Conservation (phyloP, 1,140 invertebrate genomes). For the Panagrolaimus sp. region DNA sequence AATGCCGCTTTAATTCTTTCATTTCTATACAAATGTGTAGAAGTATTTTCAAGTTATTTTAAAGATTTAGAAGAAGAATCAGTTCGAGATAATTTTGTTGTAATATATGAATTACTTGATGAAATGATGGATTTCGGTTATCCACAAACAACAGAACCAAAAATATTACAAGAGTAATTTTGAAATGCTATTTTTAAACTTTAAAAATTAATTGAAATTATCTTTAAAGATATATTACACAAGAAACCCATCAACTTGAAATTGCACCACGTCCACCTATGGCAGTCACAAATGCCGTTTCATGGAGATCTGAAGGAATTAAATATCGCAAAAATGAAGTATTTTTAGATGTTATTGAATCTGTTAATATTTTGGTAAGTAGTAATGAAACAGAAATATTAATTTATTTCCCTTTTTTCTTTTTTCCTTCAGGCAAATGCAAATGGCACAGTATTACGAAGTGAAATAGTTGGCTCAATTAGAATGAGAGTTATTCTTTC, state of each 20-base stretch:
- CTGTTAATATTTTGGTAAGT: slow-evolving; percentile 81
- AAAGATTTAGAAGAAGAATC: slow-evolving; percentile 99
- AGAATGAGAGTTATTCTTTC: slow-evolving; percentile 98
- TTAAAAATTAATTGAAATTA: too few species aligned
- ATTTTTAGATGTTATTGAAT: slow-evolving; percentile 98
- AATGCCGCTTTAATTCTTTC: slow-evolving; percentile 94
- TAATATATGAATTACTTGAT: slow-evolving; percentile 95
- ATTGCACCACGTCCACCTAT: slow-evolving; percentile 84
- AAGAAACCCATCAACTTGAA: slow-evolving; percentile 96
- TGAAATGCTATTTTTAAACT: too few species aligned
- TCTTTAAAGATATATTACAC: slow-evolving; percentile 70
- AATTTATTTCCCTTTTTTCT: neutral
- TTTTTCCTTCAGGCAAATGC: slow-evolving; percentile 73
- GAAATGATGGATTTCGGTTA: slow-evolving; percentile 92
- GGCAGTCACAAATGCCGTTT: slow-evolving; percentile 96
- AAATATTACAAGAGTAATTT: slow-evolving; percentile 81
- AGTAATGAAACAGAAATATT: neutral
- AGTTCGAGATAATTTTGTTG: slow-evolving; percentile 97
- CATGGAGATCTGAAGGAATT: slow-evolving; percentile 96
- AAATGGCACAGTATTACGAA: slow-evolving; percentile 91
- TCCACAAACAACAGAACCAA: slow-evolving; percentile 77
- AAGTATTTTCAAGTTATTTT: slow-evolving; percentile 94
- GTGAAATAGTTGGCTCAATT: slow-evolving; percentile 98
- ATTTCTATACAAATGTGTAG: slow-evolving; percentile 93
- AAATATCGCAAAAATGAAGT: slow-evolving; percentile 99